Percentiles rank a stretch among this genome's conserved stretches.
Conservation (phyloP, 1,140 invertebrate genomes). For the Adelges cooleyi region DNA sequence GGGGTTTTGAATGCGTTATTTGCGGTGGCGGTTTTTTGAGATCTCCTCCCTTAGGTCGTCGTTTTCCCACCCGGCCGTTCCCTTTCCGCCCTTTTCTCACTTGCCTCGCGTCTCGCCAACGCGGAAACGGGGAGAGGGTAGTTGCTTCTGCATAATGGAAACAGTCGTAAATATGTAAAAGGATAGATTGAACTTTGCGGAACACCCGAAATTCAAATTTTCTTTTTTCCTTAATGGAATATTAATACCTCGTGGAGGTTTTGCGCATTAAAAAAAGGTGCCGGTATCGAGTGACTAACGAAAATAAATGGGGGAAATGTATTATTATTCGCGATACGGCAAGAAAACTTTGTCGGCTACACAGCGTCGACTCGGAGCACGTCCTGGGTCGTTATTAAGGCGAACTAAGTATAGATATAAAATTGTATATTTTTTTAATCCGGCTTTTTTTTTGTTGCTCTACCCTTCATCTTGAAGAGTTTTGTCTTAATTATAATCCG, state of each 20-base stretch:
- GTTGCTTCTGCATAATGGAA: constrained; percentile 22
- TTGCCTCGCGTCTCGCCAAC: too few relatives aligned
- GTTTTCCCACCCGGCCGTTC: not conserved
- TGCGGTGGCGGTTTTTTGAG: constrained; percentile 22
- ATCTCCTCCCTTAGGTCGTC: constrained; percentile 13
- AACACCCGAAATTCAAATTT: constrained; percentile 25
- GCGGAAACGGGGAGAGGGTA: not conserved
- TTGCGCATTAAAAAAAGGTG: constrained; percentile 23
- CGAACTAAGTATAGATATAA: constrained; percentile 16
- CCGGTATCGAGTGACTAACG: constrained; percentile 26
- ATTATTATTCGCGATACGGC: constrained; percentile 24
- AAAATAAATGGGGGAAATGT: constrained; percentile 26
- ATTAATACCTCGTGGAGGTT: constrained; percentile 21
- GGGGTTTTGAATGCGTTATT: constrained; percentile 24
- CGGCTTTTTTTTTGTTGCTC: not conserved
- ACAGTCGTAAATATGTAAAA: constrained; percentile 29
- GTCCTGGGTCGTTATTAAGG: constrained; percentile 5
- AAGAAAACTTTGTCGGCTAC: constrained; percentile 9
- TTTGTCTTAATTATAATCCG: constrained; percentile 14
- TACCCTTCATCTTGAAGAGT: not conserved
- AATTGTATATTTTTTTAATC: too few relatives aligned
- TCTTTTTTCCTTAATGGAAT: constrained; percentile 27
- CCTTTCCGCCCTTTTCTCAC: too few relatives aligned
- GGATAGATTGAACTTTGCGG: constrained; percentile 20
- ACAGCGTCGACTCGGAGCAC: not conserved